A percentile compares a stretch with the other conserved stretches of the same genome.
phyloP scores from a whole-genome alignment of 2,113 vertebrate genomes.

The Rhynchomys soricoides region DNA sequence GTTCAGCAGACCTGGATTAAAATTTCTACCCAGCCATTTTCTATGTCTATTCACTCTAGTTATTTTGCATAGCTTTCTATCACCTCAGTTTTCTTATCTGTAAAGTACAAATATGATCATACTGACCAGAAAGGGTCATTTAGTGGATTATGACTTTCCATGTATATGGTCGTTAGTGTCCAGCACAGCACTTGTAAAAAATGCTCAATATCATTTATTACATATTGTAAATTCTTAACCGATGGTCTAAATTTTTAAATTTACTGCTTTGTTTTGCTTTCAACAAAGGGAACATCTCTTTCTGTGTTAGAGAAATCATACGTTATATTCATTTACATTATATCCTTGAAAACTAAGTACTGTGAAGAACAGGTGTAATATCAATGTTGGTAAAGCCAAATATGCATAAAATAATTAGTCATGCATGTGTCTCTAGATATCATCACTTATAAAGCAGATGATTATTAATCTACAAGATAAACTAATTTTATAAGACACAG shows the following conservation, averaged over 20 bases:
- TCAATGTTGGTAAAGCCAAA: neutral
- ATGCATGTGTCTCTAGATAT: neutral
- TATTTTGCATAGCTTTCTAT: neutral
- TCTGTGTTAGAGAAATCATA: neutral
- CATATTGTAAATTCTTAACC: neutral
- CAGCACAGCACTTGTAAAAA: neutral
- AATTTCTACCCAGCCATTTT: neutral
- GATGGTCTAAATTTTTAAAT: neutral
- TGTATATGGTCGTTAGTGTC: neutral
- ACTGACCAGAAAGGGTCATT: neutral
- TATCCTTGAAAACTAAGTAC: conserved; percentile 25
- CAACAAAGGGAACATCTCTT: neutral
- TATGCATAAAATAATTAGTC: conserved; percentile 23
- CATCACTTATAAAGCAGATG: neutral
- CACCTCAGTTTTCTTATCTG: neutral
- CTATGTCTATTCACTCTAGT: neutral
- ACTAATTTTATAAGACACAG: conserved; percentile 28
- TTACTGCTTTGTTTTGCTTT: neutral
- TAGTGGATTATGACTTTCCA: neutral
- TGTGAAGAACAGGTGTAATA: neutral
- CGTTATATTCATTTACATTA: neutral
- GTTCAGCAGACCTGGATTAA: neutral
- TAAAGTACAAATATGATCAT: neutral
- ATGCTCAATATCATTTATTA: neutral
- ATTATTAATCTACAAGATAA: conserved; percentile 36